Evolutionary conservation across 2,113 vertebrate species (phyloP).

Genomic region (Ctenomys sociabilis): DNA sequence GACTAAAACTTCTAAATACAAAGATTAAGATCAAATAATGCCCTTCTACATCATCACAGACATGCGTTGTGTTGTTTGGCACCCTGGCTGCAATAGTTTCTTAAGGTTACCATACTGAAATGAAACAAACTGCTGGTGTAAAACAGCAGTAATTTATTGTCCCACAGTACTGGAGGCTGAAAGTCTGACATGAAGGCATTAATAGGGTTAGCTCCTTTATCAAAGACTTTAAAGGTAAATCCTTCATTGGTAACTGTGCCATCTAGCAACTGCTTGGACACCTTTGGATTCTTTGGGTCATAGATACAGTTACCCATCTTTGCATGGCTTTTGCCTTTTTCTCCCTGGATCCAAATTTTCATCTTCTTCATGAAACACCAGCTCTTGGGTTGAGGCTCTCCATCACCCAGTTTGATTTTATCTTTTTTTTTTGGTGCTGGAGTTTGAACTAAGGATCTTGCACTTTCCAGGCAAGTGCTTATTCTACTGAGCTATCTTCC

Average conservation of each 20-base stretch:
- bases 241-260: background rate
- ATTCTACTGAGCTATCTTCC: too few relatives aligned
- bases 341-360: background rate
- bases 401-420: background rate
- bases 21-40: slow-evolving; percentile 13
- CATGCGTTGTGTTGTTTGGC: background rate
- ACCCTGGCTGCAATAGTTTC: background rate
- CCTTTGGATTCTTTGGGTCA: background rate
- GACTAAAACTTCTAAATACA: slow-evolving; percentile 40
- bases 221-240: background rate
- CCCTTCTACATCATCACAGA: background rate
- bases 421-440: too few relatives aligned
- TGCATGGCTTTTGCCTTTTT: background rate
- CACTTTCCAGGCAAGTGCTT: too few relatives aligned
- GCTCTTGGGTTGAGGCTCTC: background rate
- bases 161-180: background rate
- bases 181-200: background rate
- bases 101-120: background rate
- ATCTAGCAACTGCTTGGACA: background rate
- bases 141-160: background rate
- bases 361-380: too few relatives aligned
- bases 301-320: background rate
- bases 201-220: background rate
- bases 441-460: too few relatives aligned
- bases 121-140: background rate